Percentiles rank a stretch among this genome's conserved stretches.
phyloP scores from a whole-genome alignment of 2,113 vertebrate species.

The Podarcis cretensis region DNA sequence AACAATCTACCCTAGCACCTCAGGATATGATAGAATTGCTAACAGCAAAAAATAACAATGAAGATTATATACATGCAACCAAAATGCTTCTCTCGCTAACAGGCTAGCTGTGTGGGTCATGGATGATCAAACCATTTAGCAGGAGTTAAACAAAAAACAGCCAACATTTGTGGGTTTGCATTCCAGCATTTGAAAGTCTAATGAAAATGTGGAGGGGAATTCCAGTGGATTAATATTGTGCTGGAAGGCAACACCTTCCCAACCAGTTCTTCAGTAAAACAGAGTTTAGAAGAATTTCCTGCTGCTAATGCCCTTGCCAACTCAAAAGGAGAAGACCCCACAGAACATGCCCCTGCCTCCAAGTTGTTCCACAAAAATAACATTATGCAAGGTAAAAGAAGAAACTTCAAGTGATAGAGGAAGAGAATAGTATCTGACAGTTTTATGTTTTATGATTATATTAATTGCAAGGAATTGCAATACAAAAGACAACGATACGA shows the following conservation, averaged over 20 bases:
- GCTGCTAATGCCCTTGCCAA: neutral
- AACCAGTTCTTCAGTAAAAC: neutral
- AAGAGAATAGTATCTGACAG: neutral
- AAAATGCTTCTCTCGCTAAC: neutral
- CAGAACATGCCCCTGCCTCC: accelerated
- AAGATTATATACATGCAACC: neutral
- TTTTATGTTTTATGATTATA: neutral
- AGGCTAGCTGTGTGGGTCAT: neutral
- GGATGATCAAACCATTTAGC: neutral
- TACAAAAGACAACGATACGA: too few relatives aligned
- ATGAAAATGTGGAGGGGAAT: neutral
- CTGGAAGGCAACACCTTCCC: neutral
- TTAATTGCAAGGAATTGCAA: neutral
- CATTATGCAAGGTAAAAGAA: conserved; percentile 12
- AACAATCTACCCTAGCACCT: too few relatives aligned
- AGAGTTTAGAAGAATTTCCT: conserved; percentile 14
- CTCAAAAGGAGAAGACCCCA: neutral
- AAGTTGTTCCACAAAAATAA: neutral
- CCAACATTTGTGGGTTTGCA: neutral
- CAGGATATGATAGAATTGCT: neutral
- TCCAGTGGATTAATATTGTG: neutral
- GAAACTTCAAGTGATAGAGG: conserved; percentile 31
- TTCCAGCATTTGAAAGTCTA: neutral
- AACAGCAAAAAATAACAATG: neutral
- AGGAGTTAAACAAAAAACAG: neutral